These are phyloP conservation scores for Psittacula echo DNA, from an alignment of 2,797 vertebrate genomes.

Conservation along the genomic window DNA sequence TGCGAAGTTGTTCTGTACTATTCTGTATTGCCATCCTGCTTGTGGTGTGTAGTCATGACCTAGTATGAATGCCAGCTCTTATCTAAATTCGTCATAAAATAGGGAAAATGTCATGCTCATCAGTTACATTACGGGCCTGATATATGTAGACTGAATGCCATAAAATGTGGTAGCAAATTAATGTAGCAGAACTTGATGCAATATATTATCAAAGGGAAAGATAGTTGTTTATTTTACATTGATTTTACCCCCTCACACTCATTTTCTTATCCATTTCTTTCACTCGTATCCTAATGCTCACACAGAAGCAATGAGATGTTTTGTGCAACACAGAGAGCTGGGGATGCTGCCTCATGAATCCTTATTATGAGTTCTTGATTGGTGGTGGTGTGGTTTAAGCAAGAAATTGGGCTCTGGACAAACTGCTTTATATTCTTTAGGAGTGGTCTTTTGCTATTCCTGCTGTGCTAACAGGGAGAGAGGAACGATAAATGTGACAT, in stretches of 20 bases:
- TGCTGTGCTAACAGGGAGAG: background rate
- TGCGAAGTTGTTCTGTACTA: background rate
- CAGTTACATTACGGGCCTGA: background rate
- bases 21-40: background rate
- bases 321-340: background rate
- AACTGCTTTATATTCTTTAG: background rate
- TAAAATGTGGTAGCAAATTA: background rate
- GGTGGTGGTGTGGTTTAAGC: background rate
- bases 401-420: background rate
- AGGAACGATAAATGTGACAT: rapidly evolving
- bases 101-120: background rate
- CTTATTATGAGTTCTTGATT: background rate
- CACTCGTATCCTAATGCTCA: background rate
- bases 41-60: background rate
- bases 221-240: background rate
- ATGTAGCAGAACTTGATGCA: background rate
- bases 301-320: background rate
- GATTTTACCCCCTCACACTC: background rate
- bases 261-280: background rate
- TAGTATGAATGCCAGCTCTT: background rate
- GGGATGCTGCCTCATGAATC: background rate
- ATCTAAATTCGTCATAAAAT: background rate
- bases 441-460: background rate
- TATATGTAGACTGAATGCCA: background rate
- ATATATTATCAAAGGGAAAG: background rate